phyloP scores from a whole-genome alignment of 2,888 invertebrate genomes.

The Pachymerium ferrugineum region DNA sequence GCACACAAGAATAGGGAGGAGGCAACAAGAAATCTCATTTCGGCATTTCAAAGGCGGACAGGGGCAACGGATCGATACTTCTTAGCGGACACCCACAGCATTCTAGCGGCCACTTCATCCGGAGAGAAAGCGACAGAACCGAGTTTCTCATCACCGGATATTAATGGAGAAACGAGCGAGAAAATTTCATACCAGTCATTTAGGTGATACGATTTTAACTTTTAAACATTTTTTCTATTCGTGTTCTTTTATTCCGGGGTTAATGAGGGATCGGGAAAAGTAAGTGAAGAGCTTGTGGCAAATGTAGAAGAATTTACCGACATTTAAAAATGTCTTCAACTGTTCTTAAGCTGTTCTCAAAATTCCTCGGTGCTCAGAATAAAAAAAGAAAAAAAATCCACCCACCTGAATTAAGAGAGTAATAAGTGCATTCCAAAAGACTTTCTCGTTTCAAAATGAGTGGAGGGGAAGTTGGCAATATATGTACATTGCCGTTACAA shows the following conservation, averaged over 20 bases:
- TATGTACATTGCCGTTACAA: too few species aligned
- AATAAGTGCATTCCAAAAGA: too few species aligned
- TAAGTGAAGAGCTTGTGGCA: too few species aligned
- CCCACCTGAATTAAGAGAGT: too few species aligned
- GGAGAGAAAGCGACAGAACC: background rate
- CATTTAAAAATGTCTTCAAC: too few species aligned
- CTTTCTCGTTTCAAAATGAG: too few species aligned
- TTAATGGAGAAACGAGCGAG: background rate
- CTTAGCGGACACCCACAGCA: slow-evolving; percentile 16
- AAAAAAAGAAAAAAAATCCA: too few species aligned
- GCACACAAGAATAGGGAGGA: slow-evolving; percentile 2
- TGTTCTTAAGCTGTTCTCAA: too few species aligned
- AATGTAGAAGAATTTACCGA: too few species aligned
- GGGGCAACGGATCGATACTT: slow-evolving; percentile 13
- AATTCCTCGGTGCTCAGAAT: too few species aligned
- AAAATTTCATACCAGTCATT: background rate
- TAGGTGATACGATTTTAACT: background rate
- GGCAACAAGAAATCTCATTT: slow-evolving; percentile 19
- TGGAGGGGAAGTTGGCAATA: too few species aligned
- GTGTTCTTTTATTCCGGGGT: too few species aligned
- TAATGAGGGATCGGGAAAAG: background rate
- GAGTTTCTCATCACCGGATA: slow-evolving; percentile 10
- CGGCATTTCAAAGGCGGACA: slow-evolving; percentile 17
- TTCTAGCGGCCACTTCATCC: slow-evolving; percentile 9
- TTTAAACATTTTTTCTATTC: background rate